Evolutionary conservation across 2,113 vertebrate species (phyloP).

Genomic region (Platichthys flesus): DNA sequence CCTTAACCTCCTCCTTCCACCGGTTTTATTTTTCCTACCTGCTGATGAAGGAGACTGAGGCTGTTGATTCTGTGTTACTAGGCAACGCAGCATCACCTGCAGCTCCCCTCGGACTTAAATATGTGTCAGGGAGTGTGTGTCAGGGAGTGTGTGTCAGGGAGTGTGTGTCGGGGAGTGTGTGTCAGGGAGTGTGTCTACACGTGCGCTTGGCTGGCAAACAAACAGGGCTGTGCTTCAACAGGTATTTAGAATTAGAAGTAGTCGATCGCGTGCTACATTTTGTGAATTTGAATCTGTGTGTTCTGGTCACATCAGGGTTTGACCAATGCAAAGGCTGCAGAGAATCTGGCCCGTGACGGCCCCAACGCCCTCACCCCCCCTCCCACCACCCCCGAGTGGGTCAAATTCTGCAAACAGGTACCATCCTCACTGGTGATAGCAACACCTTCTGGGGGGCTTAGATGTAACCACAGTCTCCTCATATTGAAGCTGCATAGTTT

Average conservation of each 20-base stretch:
- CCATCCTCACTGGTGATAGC: too few species aligned
- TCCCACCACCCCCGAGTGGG: conserved; percentile 96
- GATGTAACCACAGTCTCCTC: too few species aligned
- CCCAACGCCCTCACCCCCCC: conserved; percentile 95
- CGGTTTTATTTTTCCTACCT: conserved; percentile 23
- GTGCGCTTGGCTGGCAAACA: neutral
- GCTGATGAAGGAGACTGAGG: conserved; percentile 33
- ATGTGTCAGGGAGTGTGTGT: conserved; percentile 23
- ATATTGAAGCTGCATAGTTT: too few species aligned
- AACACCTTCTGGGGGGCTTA: neutral
- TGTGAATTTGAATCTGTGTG: neutral
- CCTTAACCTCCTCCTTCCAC: neutral
- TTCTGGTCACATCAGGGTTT: conserved; percentile 70
- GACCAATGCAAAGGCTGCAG: conserved; percentile 84
- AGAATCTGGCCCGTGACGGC: conserved; percentile 93
- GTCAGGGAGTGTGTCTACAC: neutral
- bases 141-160: too few species aligned
- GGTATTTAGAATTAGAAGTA: neutral
- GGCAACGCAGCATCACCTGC: conserved; percentile 50
- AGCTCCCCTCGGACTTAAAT: conserved; percentile 27
- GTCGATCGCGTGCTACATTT: too few species aligned
- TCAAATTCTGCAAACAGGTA: conserved; percentile 93
- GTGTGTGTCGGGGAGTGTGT: too few species aligned
- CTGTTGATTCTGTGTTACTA: conserved; percentile 61
- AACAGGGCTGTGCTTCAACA: neutral